Evolutionary conservation across 2,888 invertebrate genomes (phyloP).

Genomic region (Cephus spinipes): DNA sequence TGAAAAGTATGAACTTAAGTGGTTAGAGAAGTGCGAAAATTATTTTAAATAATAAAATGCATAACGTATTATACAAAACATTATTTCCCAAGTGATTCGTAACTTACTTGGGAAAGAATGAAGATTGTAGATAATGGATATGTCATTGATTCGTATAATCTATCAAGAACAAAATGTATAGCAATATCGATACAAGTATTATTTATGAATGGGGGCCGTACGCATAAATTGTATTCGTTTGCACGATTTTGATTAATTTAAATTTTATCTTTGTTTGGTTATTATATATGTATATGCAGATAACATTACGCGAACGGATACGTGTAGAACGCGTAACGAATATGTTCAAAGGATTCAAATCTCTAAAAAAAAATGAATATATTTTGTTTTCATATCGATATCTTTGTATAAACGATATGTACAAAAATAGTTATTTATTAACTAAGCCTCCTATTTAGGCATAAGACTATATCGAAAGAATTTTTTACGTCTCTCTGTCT

Average conservation of each 20-base stretch:
- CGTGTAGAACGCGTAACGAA: too few relatives aligned
- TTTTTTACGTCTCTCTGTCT: neutral
- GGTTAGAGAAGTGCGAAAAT: neutral
- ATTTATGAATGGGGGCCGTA: neutral
- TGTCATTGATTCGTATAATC: neutral
- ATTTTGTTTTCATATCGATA: neutral
- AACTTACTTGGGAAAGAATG: neutral
- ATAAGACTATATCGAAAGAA: neutral
- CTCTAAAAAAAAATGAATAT: neutral
- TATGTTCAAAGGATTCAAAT: neutral
- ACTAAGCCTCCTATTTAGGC: neutral
- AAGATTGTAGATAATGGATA: neutral
- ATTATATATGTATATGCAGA: too few relatives aligned
- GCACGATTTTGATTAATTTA: constrained; percentile 1
- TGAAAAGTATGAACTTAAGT: neutral
- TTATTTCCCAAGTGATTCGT: neutral
- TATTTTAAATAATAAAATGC: neutral
- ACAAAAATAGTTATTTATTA: neutral
- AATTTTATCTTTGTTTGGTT: too few relatives aligned
- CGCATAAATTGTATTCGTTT: constrained; percentile 10
- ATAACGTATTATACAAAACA: neutral
- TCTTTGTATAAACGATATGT: too few relatives aligned
- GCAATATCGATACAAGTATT: too few relatives aligned
- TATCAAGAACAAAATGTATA: neutral
- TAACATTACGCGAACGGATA: too few relatives aligned